Evolutionary conservation across 2,888 invertebrate species (phyloP), one percentile per base, ranked within the genome.

Genomic region (Hemistola chrysoprasaria): DNA sequence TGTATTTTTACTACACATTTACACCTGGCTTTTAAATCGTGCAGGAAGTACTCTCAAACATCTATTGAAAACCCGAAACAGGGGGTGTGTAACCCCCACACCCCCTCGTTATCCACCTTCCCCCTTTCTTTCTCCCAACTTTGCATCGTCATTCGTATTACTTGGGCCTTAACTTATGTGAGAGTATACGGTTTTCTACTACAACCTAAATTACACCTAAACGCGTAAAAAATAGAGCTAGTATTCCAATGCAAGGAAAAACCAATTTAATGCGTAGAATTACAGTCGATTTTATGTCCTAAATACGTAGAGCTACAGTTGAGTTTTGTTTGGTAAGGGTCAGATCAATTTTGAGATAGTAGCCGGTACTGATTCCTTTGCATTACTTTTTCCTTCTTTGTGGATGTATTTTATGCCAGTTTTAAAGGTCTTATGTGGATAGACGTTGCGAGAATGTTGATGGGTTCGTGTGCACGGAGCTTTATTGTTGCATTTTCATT

Each of bases 1-100:
- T 30, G 40, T 22, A 42, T 40, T 43, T 41, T 52, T 45, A 56
- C 53, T 50, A 48, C 58, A 62, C 59, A 61, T 68, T 63, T 72
- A 73, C 78, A 83, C 85, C 84, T 84, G 83, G 76, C 74, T 75
- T 70, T 82, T 68, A 81, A 78, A 78, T 77, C 78, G 71, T 71
- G 77, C 78, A 72, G 65, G 67, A 65, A 65, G 63, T 70, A 77
- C 78, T 82, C 69, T 73, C 80, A 79, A 83, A 82, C 85, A 83
- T 84, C 88, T 84, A 87, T 87, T 88, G 87, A 88, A 87, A 84
- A 79, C 81, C 87, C 87, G 72, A 87, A 88, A 86, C 87, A 81
- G 85, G 83, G 82, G 77, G 78, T 67, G 67, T 16, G 16, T 6
- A 8, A n/a, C 24, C 63, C 58, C 64, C 65, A 58, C 42, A 44